Base-by-base conservation (phyloP, 2,113 vertebrate species). In the Calidris pygmaea region DNA sequence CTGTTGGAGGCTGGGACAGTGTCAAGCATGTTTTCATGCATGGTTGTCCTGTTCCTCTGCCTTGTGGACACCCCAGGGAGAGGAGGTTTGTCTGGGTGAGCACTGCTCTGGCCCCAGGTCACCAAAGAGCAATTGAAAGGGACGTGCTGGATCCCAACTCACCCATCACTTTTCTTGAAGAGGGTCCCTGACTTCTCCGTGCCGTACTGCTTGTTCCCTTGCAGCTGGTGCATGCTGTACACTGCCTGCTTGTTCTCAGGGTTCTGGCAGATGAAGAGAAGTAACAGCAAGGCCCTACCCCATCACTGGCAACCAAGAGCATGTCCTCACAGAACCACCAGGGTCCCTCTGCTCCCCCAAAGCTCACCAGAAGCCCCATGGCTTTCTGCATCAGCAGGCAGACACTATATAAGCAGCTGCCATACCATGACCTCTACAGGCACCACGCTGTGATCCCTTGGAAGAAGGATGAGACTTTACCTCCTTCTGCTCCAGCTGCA, bases 151-250 rank as follows among this genome's bases (percentile, higher is more conserved):
- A 59, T 24, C 35, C 41, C 56, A 47, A 30, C 92, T 95, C 95
- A 98, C 97, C 98, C 98, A 87, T 97, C 93, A n/a, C 98, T 98
- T 95, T 97, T 98, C 96, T 98, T 98, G 83, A 96, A 97, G 60
- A 98, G 98, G 60, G 65, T 96, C 39, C 98, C 98, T 1, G 86
- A 91, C 82, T 97, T 98, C 85, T 98, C 98, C 1, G 95, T 98
- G 71, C 98, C 97, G 3, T 98, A 97, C 73, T 98, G 97, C 85
- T 97, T 97, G 95, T 97, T 98, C 73, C 97, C 98, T 66, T 98
- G 98, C 66, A 98, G 95, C 87, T 98, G 98, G 71, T 98, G 97
- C 98, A 98, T 97, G 89, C 94, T 98, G 95, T 98, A 98, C 18
- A 91, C 95, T 23, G 94, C 63, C 86, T 97, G 97, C 79, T 97